phyloP scores from a whole-genome alignment of 2,113 vertebrate species.

The Sebastes fasciatus region DNA sequence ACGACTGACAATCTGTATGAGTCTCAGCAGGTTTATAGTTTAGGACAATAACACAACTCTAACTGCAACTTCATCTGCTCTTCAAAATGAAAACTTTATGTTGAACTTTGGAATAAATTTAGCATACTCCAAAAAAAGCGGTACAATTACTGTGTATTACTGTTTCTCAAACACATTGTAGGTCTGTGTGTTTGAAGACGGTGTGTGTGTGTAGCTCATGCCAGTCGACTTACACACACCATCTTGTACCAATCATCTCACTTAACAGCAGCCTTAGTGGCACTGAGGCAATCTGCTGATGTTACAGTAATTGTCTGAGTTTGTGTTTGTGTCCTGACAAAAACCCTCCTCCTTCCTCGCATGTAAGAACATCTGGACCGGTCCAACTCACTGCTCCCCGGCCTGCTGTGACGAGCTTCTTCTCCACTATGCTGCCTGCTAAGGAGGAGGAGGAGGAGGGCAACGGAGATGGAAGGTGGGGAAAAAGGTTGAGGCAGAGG shows the following conservation, averaged over 20 bases:
- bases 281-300: constrained; percentile 72
- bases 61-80: not conserved
- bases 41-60: not conserved
- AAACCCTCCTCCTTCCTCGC: constrained; percentile 49
- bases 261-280: constrained; percentile 67
- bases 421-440: constrained; percentile 22
- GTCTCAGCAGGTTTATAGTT: constrained; percentile 3
- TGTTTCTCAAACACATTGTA: constrained; percentile 6
- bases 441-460: constrained; percentile 19
- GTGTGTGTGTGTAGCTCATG: constrained; percentile 33
- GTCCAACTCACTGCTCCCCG: constrained; percentile 52
- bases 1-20: not conserved
- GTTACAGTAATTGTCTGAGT: constrained; percentile 67
- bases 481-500: constrained; percentile 54
- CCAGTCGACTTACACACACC: constrained; percentile 45
- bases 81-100: constrained; percentile 1
- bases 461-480: constrained; percentile 13
- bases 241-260: constrained; percentile 66
- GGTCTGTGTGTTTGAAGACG: constrained; percentile 35
- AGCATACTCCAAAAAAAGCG: not conserved
- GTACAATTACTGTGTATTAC: not conserved
- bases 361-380: constrained; percentile 74
- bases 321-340: constrained; percentile 71
- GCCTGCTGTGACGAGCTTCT: constrained; percentile 52
- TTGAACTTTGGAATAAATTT: constrained; percentile 5